A percentile compares a stretch with the other conserved stretches of the same genome.
These are phyloP conservation scores for Xiphophorus birchmanni DNA, from an alignment of 2,797 vertebrate species.

Conservation along the genomic window DNA sequence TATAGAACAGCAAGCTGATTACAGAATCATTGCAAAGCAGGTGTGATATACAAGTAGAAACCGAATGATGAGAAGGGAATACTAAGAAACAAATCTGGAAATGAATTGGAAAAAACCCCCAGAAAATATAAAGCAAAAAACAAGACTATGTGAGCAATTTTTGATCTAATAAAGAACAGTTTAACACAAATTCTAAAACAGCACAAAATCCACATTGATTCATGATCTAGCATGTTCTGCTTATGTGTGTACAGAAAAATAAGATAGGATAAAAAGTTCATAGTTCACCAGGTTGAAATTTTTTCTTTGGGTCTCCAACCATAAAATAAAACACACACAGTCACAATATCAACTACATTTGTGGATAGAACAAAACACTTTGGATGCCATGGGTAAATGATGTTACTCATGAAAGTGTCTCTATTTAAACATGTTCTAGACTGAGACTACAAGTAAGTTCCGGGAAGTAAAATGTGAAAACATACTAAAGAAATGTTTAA, in stretches of 20 bases:
- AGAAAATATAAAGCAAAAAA: too few relatives aligned
- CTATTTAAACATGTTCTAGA: not conserved
- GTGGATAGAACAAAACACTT: too few relatives aligned
- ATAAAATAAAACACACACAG: too few relatives aligned
- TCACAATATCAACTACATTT: too few relatives aligned
- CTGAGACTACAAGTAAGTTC: slow-evolving; percentile 12
- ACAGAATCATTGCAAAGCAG: not conserved
- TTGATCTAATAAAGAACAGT: not conserved
- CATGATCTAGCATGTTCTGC: slow-evolving; percentile 2
- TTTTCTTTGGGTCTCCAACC: too few relatives aligned
- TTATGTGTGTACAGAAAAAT: not conserved
- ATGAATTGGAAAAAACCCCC: not conserved
- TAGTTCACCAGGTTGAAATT: too few relatives aligned
- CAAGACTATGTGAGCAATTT: not conserved
- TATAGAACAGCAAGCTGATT: not conserved
- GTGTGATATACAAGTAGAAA: not conserved
- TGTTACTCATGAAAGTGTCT: not conserved
- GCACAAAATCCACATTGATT: not conserved
- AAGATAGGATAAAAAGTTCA: too few relatives aligned
- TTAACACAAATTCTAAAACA: not conserved
- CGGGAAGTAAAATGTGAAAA: slow-evolving; percentile 19
- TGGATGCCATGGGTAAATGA: too few relatives aligned
- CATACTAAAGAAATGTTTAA: not conserved
- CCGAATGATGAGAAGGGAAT: not conserved
- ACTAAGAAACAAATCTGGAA: not conserved